These are phyloP conservation scores for Sus scrofa DNA, from an alignment of 2,113 vertebrate genomes.

Conservation along the genomic window DNA sequence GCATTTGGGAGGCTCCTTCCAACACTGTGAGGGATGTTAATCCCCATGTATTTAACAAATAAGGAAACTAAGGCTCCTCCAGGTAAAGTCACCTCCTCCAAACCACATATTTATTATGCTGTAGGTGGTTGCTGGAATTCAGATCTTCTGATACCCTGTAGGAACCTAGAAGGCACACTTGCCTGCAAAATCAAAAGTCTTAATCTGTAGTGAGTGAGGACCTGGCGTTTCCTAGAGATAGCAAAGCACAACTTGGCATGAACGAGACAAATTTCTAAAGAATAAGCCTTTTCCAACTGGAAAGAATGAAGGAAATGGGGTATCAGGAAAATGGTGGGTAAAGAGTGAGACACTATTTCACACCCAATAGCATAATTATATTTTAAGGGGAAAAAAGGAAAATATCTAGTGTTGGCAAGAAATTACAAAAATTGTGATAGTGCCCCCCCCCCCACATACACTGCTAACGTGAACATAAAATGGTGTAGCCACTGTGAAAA, in stretches of 20 bases:
- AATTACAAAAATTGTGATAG: not conserved
- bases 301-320: not conserved
- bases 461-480: not conserved
- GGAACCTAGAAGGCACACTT: not conserved
- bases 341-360: not conserved
- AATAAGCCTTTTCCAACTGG: not conserved
- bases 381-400: not conserved
- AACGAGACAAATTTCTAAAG: not conserved
- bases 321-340: not conserved
- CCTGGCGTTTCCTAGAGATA: not conserved
- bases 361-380: rapidly evolving
- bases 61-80: not conserved
- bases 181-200: not conserved
- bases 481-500: not conserved
- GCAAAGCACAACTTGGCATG: not conserved
- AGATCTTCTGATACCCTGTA: not conserved
- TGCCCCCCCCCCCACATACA: too few relatives aligned
- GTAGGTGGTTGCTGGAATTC: not conserved
- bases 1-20: not conserved
- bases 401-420: not conserved
- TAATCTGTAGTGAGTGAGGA: not conserved
- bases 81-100: not conserved
- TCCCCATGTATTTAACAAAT: not conserved
- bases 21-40: not conserved
- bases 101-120: not conserved